Evolutionary conservation across 2,888 invertebrate species (phyloP).

Genomic region (Panzeria rudis): DNA sequence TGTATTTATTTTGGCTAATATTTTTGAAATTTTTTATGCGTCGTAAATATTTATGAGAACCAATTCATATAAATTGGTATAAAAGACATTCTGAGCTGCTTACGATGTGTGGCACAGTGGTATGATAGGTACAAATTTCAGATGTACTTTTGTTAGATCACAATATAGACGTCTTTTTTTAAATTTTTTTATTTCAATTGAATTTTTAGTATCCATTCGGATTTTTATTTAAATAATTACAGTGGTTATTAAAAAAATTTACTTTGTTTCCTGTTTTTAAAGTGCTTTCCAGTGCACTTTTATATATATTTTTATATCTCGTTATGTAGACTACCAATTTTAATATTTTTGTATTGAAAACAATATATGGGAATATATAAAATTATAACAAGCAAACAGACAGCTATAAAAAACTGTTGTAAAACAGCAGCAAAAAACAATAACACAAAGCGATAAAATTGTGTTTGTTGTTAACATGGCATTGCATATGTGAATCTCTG

Average conservation of each 20-base stretch:
- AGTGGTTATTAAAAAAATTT: too few species aligned
- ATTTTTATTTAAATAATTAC: too few species aligned
- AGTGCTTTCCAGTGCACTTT: not conserved
- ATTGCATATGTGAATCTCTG: not conserved
- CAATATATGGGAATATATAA: conserved; percentile 3
- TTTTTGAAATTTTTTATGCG: conserved; percentile 1
- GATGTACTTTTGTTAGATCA: not conserved
- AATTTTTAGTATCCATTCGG: not conserved
- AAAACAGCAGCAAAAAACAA: not conserved
- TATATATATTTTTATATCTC: not conserved
- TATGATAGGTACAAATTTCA: not conserved
- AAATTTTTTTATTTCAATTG: not conserved
- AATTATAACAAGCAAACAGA: conserved; percentile 7
- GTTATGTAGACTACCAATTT: not conserved
- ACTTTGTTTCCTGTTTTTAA: not conserved
- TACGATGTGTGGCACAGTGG: conserved; percentile 10
- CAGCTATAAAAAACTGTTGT: not conserved
- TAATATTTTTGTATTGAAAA: conserved; percentile 13
- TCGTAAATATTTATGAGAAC: conserved; percentile 61
- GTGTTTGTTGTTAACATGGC: too few species aligned
- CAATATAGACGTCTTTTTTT: not conserved
- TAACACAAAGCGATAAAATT: not conserved
- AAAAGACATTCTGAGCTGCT: conserved; percentile 45
- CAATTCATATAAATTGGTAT: conserved; percentile 50
- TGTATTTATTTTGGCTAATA: not conserved